Conservation (phyloP, 2,888 invertebrate species). For the Miltochrista miniata region DNA sequence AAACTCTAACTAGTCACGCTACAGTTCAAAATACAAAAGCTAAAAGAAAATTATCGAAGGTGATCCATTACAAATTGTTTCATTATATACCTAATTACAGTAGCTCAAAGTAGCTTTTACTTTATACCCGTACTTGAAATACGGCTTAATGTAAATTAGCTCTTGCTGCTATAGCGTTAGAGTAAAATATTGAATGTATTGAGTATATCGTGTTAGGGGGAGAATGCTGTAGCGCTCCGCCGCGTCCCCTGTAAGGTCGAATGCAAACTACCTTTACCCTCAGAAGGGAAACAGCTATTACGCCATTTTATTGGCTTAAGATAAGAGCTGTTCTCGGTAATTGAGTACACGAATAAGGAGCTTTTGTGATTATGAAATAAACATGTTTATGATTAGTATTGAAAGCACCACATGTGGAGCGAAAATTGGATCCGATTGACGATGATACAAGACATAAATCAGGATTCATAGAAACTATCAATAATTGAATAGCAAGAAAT, state of each 20-base stretch:
- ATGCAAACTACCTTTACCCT: conserved; percentile 60
- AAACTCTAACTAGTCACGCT: conserved; percentile 32
- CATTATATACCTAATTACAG: conserved; percentile 65
- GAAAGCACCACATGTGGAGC: conserved; percentile 6
- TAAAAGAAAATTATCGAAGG: conserved; percentile 33
- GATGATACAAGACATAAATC: no score
- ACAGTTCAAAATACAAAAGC: conserved; percentile 46
- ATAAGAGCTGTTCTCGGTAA: conserved; percentile 47
- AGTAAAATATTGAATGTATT: conserved; percentile 39
- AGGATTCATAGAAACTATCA: not conserved
- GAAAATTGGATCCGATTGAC: conserved; percentile 6
- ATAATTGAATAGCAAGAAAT: not conserved
- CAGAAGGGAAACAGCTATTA: conserved; percentile 49
- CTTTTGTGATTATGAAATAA: conserved; percentile 39
- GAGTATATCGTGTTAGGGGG: not conserved
- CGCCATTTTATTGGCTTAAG: conserved; percentile 57
- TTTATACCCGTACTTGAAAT: conserved; percentile 19
- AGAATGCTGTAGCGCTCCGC: conserved; percentile 29
- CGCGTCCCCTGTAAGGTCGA: conserved; percentile 52
- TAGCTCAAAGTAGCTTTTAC: conserved; percentile 60
- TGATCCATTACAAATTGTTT: conserved; percentile 66
- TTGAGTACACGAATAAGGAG: conserved; percentile 36
- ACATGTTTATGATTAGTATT: conserved; percentile 36
- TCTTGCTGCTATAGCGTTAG: conserved; percentile 45
- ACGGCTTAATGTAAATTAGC: conserved; percentile 44